A percentile compares a stretch with the other conserved stretches of the same genome.
These are phyloP conservation scores for Neodon shergylaensis DNA, from an alignment of 2,113 vertebrate species.

Conservation along the genomic window DNA sequence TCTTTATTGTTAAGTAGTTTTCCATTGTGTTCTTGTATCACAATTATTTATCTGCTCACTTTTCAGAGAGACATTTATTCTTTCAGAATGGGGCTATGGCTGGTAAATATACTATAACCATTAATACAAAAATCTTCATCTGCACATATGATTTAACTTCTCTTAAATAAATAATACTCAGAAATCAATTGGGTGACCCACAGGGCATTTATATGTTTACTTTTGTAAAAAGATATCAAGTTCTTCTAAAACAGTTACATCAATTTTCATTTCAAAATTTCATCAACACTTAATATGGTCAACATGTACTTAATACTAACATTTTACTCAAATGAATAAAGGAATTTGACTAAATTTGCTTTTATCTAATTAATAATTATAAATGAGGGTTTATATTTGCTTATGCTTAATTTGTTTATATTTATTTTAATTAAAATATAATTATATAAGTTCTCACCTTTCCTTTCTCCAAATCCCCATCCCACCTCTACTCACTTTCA, in stretches of 20 bases:
- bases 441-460: neutral
- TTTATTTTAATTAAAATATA: neutral
- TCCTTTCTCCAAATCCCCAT: neutral
- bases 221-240: neutral
- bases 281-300: neutral
- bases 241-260: neutral
- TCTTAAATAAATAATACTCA: slow-evolving; percentile 6
- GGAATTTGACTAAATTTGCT: slow-evolving; percentile 43
- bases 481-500: neutral
- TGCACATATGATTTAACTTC: neutral
- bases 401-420: slow-evolving; percentile 22
- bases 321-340: neutral
- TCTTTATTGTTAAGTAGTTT: slow-evolving; percentile 12
- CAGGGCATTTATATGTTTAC: neutral
- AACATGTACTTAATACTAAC: neutral
- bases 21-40: neutral
- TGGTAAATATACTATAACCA: slow-evolving; percentile 22
- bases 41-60: neutral
- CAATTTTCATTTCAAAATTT: slow-evolving; percentile 28
- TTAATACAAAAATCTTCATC: neutral
- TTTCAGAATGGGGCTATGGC: neutral
- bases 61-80: neutral
- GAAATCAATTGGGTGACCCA: neutral
- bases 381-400: neutral
- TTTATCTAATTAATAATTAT: neutral